Base-by-base conservation (phyloP, 2,113 vertebrate species). In the Caranx ignobilis region DNA sequence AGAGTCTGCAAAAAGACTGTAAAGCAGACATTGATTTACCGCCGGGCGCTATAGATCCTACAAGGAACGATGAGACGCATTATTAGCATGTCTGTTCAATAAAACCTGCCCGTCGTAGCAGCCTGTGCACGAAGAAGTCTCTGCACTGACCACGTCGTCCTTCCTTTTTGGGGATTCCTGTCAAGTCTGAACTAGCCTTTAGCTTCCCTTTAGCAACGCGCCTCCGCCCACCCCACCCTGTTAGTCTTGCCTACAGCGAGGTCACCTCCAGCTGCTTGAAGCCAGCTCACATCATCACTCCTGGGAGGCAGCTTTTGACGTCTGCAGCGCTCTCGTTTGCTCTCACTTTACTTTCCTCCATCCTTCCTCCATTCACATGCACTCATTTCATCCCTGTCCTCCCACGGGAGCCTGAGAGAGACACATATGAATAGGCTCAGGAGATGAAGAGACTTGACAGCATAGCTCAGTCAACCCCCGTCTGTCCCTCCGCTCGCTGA, bases 21-120 rank as follows among this genome's bases (percentile, higher is more conserved):
- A 77, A 83, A 70, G 52, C 57, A 79, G 83, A 50, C 81, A 90
- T 89, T 68, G 91, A 93, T 92, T 91, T 74, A 66, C 66, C 5
- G 71, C 75, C 70, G 1, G 26, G 19, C 54, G 0, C 32, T 83
- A 85, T 82, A 2, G 84, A 88, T 76, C 50, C 50, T 37, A 37
- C 60, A 39, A 21, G 76, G 45, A 79, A 45, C 21, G 2, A 59
- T 10, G 26, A 43, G 74, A 71, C 71, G 26, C 75, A 41, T 87
- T 55, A 76, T 85, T 81, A 89, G 66, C 61, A 69, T 66, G 73
- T 62, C 35, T 43, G 50, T 78, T 90, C 66, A 76, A 83, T 88
- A 71, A 43, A 83, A 66, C 32, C 62, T 50, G 13, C 50, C 34
- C 31, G 32, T 43, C 71, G 54, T 50, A 48, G 19, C 59, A 48